Evolutionary conservation across 1,140 invertebrate genomes (phyloP), one percentile per base, ranked within the genome.

Genomic region (Dinothrombium tinctorium): DNA sequence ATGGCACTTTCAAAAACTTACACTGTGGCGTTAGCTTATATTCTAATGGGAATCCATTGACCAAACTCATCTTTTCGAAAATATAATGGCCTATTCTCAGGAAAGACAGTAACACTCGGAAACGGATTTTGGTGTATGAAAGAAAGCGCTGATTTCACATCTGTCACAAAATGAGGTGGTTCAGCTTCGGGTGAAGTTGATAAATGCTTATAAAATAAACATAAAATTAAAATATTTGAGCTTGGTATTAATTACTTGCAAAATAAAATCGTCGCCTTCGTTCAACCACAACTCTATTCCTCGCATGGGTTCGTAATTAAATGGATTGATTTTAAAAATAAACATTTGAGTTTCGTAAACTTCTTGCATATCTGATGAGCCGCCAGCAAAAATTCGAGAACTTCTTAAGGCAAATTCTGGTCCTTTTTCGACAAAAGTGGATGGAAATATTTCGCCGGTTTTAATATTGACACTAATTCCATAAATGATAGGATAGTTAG

Each of bases 81-180:
- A 57, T 80, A 84, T 53, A 76, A 76, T 25, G 86, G 79, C 50
- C 76, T 66, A 59, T 86, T 86, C 55, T 90, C 80, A 47, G 76
- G 71, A 59, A 92, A 94, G 42, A 92, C 76, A 21, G 83, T 86
- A 40, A 89, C 74, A 11, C 81, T 74, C 37, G 86, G 86, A 62
- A 89, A 84, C 51, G 83, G 86, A 65, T 90, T 81, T 53, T 90
- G 76, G 61, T 84, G 77, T 48, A 94, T 86, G 53, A 84, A 86
- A 56, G 81, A 80, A 40, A 94, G 65, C 1, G 82, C 76, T 35
- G 74, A 70, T 50, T 82, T 69, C 28, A 87, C 72, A 72, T 82
- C 59, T n/a, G 67, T 64, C 17, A 81, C 79, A 59, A 81, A 82
- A 59, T 77, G 71, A 29, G 75, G 74, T 25, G 76, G 75, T 58